A percentile compares a stretch with the other conserved stretches of the same genome.
phyloP scores from a whole-genome alignment of 2,113 vertebrate species.

The Etheostoma cragini region DNA sequence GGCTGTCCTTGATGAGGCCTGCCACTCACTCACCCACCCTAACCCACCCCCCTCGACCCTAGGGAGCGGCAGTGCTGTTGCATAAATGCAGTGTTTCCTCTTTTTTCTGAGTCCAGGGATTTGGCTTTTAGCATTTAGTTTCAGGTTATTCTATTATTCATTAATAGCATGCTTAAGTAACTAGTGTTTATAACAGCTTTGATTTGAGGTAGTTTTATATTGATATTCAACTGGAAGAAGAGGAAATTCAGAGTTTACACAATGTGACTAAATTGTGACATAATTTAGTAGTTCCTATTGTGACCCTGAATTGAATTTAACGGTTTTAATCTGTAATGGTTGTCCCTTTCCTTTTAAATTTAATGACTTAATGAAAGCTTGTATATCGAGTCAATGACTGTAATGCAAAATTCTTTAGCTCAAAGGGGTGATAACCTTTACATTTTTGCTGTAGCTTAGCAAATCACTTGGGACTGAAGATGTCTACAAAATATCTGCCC shows the following conservation, averaged over 20 bases:
- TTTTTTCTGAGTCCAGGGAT: not conserved
- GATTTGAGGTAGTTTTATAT: not conserved
- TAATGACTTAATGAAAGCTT: not conserved
- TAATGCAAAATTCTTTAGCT: not conserved
- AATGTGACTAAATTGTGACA: not conserved
- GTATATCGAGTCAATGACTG: not conserved
- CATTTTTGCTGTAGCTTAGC: not conserved
- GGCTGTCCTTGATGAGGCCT: constrained; percentile 57
- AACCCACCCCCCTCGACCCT: constrained; percentile 24
- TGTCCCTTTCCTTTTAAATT: not conserved
- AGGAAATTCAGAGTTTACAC: constrained; percentile 1
- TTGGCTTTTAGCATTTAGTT: not conserved
- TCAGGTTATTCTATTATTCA: not conserved
- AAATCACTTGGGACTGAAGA: not conserved
- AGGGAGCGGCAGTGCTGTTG: constrained; percentile 13
- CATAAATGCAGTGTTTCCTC: not conserved
- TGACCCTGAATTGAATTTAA: not conserved
- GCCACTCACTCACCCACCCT: constrained; percentile 39
- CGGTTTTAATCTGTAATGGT: not conserved
- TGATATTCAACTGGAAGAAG: not conserved
- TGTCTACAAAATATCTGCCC: not conserved
- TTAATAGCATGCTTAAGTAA: not conserved
- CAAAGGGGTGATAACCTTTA: not conserved
- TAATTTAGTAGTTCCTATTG: not conserved
- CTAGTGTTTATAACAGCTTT: not conserved